Evolutionary conservation across 1,140 invertebrate genomes (phyloP), one percentile per base, ranked within the genome.

Genomic region (Cyrtorhinus lividipennis): DNA sequence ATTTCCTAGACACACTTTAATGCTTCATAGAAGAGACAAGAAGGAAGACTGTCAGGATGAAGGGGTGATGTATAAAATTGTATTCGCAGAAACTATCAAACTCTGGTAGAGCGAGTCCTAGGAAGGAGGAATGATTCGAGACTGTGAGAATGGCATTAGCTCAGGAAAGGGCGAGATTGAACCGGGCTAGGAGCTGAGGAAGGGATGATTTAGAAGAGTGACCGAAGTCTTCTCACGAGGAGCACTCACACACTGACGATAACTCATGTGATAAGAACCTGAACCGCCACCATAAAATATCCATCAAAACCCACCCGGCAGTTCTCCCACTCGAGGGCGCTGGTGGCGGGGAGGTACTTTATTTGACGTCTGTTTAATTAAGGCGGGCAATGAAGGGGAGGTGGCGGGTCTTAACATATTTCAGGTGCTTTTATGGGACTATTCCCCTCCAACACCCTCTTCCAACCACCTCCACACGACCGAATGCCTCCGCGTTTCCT

Each of bases 261-360:
- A 53, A 53, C 20, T 53, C 48, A 53, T 53, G 48, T 53, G 48
- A 53, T 53, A 53, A 53, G 48, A 53, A 53, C 48, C 48, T 38
- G 30, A 38, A 53, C 48, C 48, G 48, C 48, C 48, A 22, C 18
- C 48, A 53, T 53, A 53, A 53, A 53, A 53, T 53, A 53, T 53
- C 48, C 48, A 53, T 53, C 48, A 53, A 53, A 53, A 53, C 48
- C 48, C 48, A 53, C 48, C 48, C 48, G 20, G 18, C 10, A 20
- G 20, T 10, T 22, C 48, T 22, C 8, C 48, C 48, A 10, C 48
- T 15, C 10, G 20, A 22, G 20, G 5, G 20, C 12, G 10, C 8
- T 22, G 8, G 5, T 20, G 8, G 48, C 3, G 18, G 48, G 48
- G 48, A 22, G 10, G 20, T 22, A 53, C 48, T 53, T 53, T 53